These are phyloP conservation scores for Drosophila neotestacea DNA, from an alignment of 2,888 invertebrate genomes.

Conservation along the genomic window DNA sequence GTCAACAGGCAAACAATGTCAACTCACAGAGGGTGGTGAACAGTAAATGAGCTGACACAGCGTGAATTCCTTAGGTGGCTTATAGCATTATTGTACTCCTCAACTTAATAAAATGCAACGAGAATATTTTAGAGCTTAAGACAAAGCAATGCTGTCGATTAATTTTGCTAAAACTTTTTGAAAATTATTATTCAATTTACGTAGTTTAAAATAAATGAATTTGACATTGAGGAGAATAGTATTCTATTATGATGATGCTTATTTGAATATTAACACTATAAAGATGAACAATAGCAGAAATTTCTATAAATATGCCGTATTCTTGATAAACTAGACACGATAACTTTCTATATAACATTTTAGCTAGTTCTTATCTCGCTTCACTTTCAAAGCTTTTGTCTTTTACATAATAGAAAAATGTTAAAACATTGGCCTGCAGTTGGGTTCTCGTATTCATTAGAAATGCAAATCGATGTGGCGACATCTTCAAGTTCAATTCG, in stretches of 20 bases:
- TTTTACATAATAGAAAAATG: constrained; percentile 13
- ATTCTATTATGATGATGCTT: background rate
- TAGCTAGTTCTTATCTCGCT: constrained; percentile 1
- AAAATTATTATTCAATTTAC: constrained; percentile 19
- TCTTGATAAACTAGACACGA: constrained; percentile 5
- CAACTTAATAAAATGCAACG: constrained; percentile 39
- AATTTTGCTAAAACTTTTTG: constrained; percentile 2
- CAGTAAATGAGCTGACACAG: constrained; percentile 46
- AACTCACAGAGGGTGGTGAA: constrained; percentile 22
- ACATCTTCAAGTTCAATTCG: constrained; percentile 75
- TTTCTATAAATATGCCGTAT: constrained; percentile 7
- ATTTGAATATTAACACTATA: constrained; percentile 16
- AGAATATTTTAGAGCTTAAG: constrained; percentile 23
- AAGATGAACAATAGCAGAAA: constrained; percentile 7
- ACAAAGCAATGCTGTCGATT: constrained; percentile 18
- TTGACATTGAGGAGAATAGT: constrained; percentile 4
- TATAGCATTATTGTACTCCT: constrained; percentile 23
- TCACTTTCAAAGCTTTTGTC: constrained; percentile 3
- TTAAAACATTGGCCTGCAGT: constrained; percentile 31
- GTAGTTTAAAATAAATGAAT: constrained; percentile 8
- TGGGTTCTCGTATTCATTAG: constrained; percentile 62
- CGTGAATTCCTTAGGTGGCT: constrained; percentile 40
- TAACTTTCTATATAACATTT: background rate
- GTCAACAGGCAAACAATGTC: constrained; percentile 48
- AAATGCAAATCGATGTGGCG: constrained; percentile 69